Conservation (phyloP, 2,113 vertebrate genomes). For the Gambusia holbrooki region DNA sequence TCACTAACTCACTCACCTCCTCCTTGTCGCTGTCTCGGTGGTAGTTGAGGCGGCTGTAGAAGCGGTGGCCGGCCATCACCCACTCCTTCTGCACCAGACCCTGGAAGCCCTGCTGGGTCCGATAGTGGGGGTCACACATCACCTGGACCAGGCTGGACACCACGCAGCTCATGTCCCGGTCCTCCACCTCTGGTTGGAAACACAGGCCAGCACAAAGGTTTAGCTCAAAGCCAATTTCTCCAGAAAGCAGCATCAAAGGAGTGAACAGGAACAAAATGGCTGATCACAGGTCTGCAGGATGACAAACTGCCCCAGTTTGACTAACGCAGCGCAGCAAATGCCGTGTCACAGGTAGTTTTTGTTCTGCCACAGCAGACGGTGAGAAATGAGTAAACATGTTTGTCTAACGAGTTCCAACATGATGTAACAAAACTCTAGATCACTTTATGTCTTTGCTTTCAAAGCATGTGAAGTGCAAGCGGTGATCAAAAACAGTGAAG, state of each 20-base stretch:
- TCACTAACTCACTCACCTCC: slow-evolving; percentile 73
- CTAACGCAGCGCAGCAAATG: not conserved
- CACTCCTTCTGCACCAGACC: slow-evolving; percentile 93
- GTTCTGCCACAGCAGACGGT: not conserved
- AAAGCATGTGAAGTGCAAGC: no score
- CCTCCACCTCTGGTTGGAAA: slow-evolving; percentile 82
- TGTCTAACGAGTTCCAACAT: no score
- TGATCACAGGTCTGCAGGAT: not conserved
- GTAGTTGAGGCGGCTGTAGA: slow-evolving; percentile 85
- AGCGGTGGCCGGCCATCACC: slow-evolving; percentile 91
- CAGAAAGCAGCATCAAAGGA: no score
- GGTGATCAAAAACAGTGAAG: no score
- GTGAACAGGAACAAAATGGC: no score
- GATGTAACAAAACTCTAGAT: no score
- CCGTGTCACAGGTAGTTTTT: not conserved
- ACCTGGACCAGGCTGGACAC: slow-evolving; percentile 93
- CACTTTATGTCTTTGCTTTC: no score
- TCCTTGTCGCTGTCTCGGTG: slow-evolving; percentile 79
- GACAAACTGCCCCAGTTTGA: slow-evolving; percentile 31
- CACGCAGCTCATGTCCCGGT: slow-evolving; percentile 91
- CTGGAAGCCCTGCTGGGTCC: slow-evolving; percentile 89
- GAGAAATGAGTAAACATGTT: not conserved
- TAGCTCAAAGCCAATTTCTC: not conserved
- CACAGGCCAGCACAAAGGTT: not conserved
- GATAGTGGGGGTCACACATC: slow-evolving; percentile 86